phyloP scores from a whole-genome alignment of 2,113 vertebrate species.

The Scortum barcoo region DNA sequence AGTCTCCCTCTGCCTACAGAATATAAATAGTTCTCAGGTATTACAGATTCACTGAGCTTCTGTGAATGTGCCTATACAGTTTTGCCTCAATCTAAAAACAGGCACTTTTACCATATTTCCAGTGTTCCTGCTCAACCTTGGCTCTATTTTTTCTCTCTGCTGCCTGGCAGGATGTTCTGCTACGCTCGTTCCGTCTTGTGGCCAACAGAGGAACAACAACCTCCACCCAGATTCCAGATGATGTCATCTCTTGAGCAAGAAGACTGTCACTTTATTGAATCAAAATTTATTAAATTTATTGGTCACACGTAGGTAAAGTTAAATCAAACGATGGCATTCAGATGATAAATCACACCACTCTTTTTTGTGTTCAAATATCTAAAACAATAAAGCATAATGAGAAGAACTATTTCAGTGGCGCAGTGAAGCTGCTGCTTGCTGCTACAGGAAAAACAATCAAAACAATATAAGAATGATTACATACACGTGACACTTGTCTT shows the following conservation, averaged over 20 bases:
- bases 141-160: not conserved
- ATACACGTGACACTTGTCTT: not conserved
- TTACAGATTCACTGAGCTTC: slow-evolving; percentile 31
- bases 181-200: slow-evolving; percentile 38
- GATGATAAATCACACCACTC: not conserved
- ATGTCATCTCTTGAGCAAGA: slow-evolving; percentile 39
- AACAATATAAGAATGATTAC: slow-evolving; percentile 13
- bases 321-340: not conserved
- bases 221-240: slow-evolving; percentile 24
- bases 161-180: slow-evolving; percentile 8
- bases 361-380: not conserved
- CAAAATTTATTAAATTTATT: slow-evolving; percentile 3
- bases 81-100: slow-evolving; percentile 60
- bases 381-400: not conserved
- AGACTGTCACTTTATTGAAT: slow-evolving; percentile 44
- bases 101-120: slow-evolving; percentile 9
- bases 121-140: slow-evolving; percentile 16
- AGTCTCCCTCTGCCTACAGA: not conserved
- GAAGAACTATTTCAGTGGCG: slow-evolving; percentile 3
- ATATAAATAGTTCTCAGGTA: slow-evolving; percentile 11
- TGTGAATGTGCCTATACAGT: slow-evolving; percentile 24
- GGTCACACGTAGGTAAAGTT: not conserved
- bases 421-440: not conserved
- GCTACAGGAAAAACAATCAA: slow-evolving; percentile 20
- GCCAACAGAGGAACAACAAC: slow-evolving; percentile 26